A percentile compares a stretch with the other conserved stretches of the same genome.
Conservation (phyloP, 2,797 vertebrate species). For the Lycodopsis pacificus region DNA sequence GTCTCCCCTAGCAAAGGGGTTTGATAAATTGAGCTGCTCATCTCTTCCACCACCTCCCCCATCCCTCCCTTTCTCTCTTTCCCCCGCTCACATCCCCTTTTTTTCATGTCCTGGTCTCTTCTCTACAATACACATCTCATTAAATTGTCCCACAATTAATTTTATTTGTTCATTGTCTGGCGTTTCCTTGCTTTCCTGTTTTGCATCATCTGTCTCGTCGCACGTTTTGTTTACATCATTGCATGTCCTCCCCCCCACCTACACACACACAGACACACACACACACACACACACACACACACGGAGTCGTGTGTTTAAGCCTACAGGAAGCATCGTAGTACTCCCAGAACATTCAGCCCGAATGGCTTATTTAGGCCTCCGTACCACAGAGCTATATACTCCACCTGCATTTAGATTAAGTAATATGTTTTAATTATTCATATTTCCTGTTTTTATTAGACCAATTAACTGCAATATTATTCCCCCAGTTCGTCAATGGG, state of each 20-base stretch:
- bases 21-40: conserved; percentile 84
- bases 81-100: conserved; percentile 33
- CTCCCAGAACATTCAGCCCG: conserved; percentile 23
- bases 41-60: conserved; percentile 57
- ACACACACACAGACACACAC: neutral
- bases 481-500: conserved; percentile 64
- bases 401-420: conserved; percentile 73
- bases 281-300: neutral
- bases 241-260: neutral
- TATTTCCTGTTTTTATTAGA: conserved; percentile 71
- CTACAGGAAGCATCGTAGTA: conserved; percentile 14
- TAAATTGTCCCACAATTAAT: conserved; percentile 78
- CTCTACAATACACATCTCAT: conserved; percentile 80
- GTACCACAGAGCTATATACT: conserved; percentile 33
- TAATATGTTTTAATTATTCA: conserved; percentile 82
- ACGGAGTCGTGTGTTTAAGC: neutral
- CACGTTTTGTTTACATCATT: conserved; percentile 64
- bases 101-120: conserved; percentile 59
- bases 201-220: conserved; percentile 43
- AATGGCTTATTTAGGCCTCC: conserved; percentile 49
- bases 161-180: conserved; percentile 76
- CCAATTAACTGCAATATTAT: conserved; percentile 72
- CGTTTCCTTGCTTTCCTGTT: conserved; percentile 38
- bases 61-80: conserved; percentile 13
- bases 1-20: conserved; percentile 78